Percentiles rank a stretch among this genome's conserved stretches.
Evolutionary conservation across 37 sponge, comb jelly and placozoan genomes (phyloP).

Genomic region (Geodia barretti): DNA sequence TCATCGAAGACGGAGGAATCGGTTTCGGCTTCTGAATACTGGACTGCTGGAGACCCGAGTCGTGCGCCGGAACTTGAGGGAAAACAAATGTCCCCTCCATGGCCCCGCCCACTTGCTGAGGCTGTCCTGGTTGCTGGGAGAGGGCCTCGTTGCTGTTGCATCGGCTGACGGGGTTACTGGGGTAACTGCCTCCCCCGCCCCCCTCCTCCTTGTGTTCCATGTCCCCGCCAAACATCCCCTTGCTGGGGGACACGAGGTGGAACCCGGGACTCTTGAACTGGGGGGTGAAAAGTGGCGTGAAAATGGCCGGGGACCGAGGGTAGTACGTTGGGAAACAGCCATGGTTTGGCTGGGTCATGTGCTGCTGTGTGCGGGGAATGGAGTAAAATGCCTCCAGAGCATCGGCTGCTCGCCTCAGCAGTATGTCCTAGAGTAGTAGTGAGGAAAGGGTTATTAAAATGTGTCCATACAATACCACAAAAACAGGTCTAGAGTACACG

Average conservation of each 20-base stretch:
- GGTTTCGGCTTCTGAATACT: slow-evolving; percentile 42
- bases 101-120: not conserved
- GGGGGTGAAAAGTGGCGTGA: slow-evolving; percentile 20
- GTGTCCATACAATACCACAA: not conserved
- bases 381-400: slow-evolving; percentile 53
- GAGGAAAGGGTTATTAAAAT: not conserved
- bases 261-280: slow-evolving; percentile 14
- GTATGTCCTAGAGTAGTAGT: slow-evolving; percentile 39
- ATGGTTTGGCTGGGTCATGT: slow-evolving; percentile 11
- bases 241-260: slow-evolving; percentile 15
- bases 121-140: not conserved
- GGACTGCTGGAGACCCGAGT: not conserved
- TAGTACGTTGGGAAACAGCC: slow-evolving; percentile 13
- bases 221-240: not conserved
- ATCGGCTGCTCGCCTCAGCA: slow-evolving; percentile 72
- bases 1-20: slow-evolving; percentile 20
- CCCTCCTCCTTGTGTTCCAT: slow-evolving; percentile 9
- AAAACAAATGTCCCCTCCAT: not conserved
- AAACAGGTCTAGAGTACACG: not conserved
- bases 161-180: slow-evolving; percentile 13
- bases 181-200: slow-evolving; percentile 8
- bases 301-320: slow-evolving; percentile 22
- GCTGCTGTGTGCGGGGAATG: slow-evolving; percentile 26
- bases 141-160: slow-evolving; percentile 33
- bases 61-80: slow-evolving; percentile 1